Conservation (phyloP, 2,797 vertebrate species). For the Gymnodraco acuticeps region DNA sequence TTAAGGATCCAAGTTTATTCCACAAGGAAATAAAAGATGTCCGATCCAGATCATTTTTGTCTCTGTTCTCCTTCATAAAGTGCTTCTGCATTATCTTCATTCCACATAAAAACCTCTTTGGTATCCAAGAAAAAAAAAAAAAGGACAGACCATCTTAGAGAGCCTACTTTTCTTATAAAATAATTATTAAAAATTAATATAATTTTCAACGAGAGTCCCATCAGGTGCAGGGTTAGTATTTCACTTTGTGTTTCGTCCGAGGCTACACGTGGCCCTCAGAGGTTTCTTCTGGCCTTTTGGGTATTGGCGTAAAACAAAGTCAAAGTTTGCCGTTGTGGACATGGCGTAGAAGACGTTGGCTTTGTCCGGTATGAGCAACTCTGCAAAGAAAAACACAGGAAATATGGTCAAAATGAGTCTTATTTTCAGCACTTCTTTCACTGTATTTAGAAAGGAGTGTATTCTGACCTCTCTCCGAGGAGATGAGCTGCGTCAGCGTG, state of each 20-base stretch:
- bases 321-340: conserved; percentile 85
- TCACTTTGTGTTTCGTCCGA: conserved; percentile 66
- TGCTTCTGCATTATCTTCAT: conserved; percentile 55
- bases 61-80: conserved; percentile 65
- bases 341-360: conserved; percentile 93
- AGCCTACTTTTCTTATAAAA: neutral
- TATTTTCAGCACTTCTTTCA: neutral
- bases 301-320: conserved; percentile 85
- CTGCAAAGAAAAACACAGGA: conserved; percentile 65
- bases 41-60: conserved; percentile 4
- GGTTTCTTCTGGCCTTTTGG: conserved; percentile 66
- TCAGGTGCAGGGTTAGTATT: neutral
- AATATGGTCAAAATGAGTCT: neutral
- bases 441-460: neutral
- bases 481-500: conserved; percentile 87
- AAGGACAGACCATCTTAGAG: neutral
- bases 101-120: conserved; percentile 4
- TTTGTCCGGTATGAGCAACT: conserved; percentile 89
- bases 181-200: neutral
- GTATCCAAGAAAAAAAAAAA: neutral
- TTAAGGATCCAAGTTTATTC: conserved; percentile 10
- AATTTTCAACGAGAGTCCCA: neutral
- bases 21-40: conserved; percentile 27
- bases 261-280: conserved; percentile 61
- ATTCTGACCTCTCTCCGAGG: conserved; percentile 84